Conservation (phyloP, 2,797 vertebrate species). For the Pangasius macronema region DNA sequence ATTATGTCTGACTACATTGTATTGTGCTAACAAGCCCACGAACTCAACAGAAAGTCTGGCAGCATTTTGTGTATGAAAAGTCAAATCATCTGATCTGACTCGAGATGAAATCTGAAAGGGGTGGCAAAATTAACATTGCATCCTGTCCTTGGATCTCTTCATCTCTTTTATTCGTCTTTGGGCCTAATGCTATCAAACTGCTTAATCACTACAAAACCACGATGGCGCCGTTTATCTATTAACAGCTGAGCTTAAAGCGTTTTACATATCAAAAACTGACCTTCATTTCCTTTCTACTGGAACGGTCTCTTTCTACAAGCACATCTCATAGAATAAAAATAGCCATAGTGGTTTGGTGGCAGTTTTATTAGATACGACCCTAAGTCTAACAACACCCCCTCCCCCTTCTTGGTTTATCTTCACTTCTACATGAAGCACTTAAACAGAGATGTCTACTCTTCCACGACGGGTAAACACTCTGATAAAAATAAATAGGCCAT, state of each 20-base stretch:
- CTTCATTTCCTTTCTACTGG: slow-evolving; percentile 23
- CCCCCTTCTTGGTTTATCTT: slow-evolving; percentile 58
- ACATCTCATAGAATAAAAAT: slow-evolving; percentile 31
- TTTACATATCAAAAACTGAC: background rate
- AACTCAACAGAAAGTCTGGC: slow-evolving; percentile 18
- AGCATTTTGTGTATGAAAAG: slow-evolving; percentile 4
- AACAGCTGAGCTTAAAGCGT: slow-evolving; percentile 21
- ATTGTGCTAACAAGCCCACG: slow-evolving; percentile 1
- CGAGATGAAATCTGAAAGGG: slow-evolving; percentile 9
- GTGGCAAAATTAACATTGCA: slow-evolving; percentile 20
- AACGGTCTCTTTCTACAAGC: slow-evolving; percentile 31
- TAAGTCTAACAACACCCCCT: slow-evolving; percentile 21
- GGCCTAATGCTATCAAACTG: slow-evolving; percentile 45
- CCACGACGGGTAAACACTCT: slow-evolving; percentile 54
- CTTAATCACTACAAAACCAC: slow-evolving; percentile 23
- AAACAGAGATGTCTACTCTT: slow-evolving; percentile 48
- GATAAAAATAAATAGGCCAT: slow-evolving; percentile 54
- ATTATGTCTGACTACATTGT: background rate
- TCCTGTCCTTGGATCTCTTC: slow-evolving; percentile 22
- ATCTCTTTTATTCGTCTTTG: slow-evolving; percentile 27
- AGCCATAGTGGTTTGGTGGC: slow-evolving; percentile 47
- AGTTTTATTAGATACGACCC: slow-evolving; percentile 52
- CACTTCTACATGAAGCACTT: slow-evolving; percentile 51
- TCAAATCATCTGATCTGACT: background rate
- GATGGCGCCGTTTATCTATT: slow-evolving; percentile 9